Evolutionary conservation across 2,113 vertebrate genomes (phyloP).

Genomic region (Aviceda subcristata): DNA sequence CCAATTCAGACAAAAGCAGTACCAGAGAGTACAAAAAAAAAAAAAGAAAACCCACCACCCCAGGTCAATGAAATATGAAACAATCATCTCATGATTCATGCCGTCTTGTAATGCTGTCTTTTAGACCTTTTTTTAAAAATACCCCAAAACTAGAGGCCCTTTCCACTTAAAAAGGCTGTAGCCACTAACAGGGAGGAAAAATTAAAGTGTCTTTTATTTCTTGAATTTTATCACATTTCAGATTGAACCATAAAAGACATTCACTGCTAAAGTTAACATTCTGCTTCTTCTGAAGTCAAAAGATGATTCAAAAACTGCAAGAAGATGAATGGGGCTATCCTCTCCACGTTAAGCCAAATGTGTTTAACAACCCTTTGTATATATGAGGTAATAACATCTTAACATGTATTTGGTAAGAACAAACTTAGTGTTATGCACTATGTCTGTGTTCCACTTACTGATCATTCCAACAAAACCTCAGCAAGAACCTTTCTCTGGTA

Average conservation of each 20-base stretch:
- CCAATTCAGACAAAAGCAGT: neutral
- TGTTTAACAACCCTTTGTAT: neutral
- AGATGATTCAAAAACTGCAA: neutral
- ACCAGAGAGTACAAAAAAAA: neutral
- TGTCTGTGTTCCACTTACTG: neutral
- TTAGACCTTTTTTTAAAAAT: neutral
- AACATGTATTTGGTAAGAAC: neutral
- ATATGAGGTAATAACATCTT: neutral
- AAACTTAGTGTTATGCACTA: neutral
- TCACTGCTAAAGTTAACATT: neutral
- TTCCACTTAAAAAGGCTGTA: neutral
- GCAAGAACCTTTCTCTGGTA: neutral
- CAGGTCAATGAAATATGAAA: neutral
- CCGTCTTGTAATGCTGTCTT: neutral
- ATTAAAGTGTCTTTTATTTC: neutral
- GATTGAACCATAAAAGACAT: neutral
- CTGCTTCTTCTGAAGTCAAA: neutral
- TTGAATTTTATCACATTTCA: neutral
- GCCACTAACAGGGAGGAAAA: neutral
- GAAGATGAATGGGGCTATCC: neutral
- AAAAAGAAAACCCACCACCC: fast-evolving
- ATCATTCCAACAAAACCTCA: neutral
- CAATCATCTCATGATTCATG: neutral
- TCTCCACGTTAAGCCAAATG: neutral
- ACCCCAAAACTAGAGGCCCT: neutral